These are phyloP conservation scores for Nothura maculosa DNA, from an alignment of 2,797 vertebrate genomes.

Conservation along the genomic window DNA sequence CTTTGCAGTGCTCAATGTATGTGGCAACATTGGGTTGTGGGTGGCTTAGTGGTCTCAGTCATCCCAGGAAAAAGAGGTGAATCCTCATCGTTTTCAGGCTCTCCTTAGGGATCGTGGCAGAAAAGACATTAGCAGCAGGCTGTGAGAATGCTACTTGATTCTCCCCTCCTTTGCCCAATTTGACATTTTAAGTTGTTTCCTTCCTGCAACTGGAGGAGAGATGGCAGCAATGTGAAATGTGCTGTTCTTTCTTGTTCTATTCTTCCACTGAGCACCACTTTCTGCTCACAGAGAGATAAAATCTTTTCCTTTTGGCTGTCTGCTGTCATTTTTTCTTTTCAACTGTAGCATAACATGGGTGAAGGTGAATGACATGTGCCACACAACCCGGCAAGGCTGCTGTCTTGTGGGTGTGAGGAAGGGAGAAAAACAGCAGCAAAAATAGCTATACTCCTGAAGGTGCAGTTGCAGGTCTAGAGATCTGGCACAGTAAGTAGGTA, in stretches of 20 bases:
- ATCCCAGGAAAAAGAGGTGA: neutral
- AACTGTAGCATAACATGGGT: accelerated
- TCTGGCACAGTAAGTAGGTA: neutral
- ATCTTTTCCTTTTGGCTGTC: neutral
- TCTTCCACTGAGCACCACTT: neutral
- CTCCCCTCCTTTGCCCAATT: neutral
- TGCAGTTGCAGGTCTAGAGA: neutral
- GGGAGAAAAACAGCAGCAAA: neutral
- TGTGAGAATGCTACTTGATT: neutral
- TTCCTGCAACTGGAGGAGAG: neutral
- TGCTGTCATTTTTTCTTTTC: neutral
- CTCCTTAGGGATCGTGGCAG: neutral
- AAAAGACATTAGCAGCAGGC: neutral
- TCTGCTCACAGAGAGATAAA: neutral
- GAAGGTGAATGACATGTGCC: neutral
- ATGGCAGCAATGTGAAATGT: neutral
- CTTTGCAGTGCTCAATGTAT: neutral
- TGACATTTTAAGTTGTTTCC: neutral
- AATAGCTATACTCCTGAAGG: neutral
- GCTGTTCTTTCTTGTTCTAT: neutral
- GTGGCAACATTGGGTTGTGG: neutral
- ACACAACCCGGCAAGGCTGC: neutral
- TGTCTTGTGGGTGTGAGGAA: neutral
- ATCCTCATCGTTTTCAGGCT: neutral
- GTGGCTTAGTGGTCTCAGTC: neutral